phyloP scores from a whole-genome alignment of 2,113 vertebrate species.

The Azemiops feae region DNA sequence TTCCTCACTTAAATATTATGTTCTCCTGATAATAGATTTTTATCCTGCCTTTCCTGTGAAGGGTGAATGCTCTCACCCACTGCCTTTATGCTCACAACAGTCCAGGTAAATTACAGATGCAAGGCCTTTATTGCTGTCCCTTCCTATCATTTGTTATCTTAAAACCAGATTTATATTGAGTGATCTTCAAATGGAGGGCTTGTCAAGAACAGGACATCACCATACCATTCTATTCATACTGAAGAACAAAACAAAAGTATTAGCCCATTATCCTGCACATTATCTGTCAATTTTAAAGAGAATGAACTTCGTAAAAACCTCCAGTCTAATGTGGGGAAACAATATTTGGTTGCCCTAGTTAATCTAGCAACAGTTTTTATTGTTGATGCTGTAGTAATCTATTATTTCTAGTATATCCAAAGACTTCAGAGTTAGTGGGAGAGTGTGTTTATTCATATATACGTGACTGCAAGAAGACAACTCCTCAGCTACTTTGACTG shows the following conservation, averaged over 20 bases:
- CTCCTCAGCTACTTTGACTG: neutral
- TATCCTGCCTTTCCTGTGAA: neutral
- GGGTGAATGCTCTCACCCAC: neutral
- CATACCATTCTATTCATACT: neutral
- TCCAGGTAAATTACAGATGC: neutral
- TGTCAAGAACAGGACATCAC: neutral
- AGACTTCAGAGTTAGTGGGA: neutral
- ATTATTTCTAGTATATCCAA: neutral
- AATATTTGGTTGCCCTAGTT: neutral
- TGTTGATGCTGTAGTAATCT: neutral
- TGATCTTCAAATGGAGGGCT: neutral
- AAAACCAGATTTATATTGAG: neutral
- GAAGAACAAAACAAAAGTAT: neutral
- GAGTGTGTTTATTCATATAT: neutral
- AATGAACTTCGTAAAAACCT: neutral
- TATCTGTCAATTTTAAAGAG: neutral
- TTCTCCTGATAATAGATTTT: neutral
- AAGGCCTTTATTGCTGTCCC: neutral
- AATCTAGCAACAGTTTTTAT: neutral
- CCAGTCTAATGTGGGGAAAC: neutral
- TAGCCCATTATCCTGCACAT: neutral
- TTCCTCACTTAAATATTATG: neutral
- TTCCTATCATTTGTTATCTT: neutral
- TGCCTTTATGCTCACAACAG: neutral
- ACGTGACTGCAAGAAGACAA: neutral